Conservation (phyloP, 2,888 invertebrate species). For the Tanaodytes sp. region DNA sequence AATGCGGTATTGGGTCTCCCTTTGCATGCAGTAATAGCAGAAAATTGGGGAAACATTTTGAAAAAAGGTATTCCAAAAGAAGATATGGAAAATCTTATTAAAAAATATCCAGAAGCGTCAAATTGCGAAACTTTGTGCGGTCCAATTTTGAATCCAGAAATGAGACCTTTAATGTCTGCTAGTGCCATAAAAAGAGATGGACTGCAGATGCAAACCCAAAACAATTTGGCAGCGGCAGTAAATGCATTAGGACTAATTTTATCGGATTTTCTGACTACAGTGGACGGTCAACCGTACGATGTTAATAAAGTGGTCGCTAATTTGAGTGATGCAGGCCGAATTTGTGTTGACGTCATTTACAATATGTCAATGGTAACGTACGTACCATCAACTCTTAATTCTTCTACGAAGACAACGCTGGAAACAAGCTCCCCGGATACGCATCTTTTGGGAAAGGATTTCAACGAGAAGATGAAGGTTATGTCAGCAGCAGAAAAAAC, state of each 20-base stretch:
- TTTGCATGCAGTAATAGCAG: not conserved
- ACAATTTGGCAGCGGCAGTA: conserved; percentile 6
- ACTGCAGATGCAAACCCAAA: not conserved
- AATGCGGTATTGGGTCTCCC: not conserved
- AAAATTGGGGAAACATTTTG: not conserved
- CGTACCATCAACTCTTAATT: conserved; percentile 7
- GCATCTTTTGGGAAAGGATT: conserved; percentile 8
- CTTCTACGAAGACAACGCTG: conserved; percentile 6
- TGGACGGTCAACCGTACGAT: not conserved
- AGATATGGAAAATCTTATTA: not conserved
- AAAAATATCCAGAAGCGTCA: conserved; percentile 1
- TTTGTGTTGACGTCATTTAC: conserved; percentile 5
- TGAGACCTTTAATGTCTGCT: not conserved
- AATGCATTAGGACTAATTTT: conserved; percentile 3
- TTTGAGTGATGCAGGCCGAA: conserved; percentile 3
- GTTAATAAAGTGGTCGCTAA: not conserved
- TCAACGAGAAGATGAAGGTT: conserved; percentile 12
- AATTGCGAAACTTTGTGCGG: conserved; percentile 5
- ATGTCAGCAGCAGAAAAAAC: conserved; percentile 10
- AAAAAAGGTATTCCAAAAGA: not conserved
- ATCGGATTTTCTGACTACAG: not conserved
- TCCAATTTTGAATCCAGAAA: not conserved
- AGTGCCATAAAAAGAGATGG: not conserved
- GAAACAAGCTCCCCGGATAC: conserved; percentile 10
- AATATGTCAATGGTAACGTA: conserved; percentile 5